Percentiles rank a stretch among this genome's conserved stretches.
phyloP scores from a whole-genome alignment of 2,113 vertebrate genomes.

The Proterorhinus semilunaris region DNA sequence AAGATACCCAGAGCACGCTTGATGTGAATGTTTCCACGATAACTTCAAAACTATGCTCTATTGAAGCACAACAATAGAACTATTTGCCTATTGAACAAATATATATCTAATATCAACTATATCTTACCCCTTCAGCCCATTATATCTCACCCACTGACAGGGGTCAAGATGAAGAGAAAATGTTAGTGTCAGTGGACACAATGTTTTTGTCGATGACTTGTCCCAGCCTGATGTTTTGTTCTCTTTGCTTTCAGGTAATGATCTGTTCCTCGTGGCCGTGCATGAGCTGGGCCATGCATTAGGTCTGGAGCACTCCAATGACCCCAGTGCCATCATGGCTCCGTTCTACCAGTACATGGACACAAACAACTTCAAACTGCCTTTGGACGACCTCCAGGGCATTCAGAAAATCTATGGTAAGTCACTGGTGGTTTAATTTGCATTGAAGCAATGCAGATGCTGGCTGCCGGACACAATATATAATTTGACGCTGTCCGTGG shows the following conservation, averaged over 20 bases:
- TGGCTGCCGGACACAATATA: background rate
- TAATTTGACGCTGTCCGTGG: background rate
- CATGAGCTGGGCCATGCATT: conserved; percentile 93
- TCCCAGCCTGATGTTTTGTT: background rate
- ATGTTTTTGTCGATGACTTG: background rate
- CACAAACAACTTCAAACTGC: conserved; percentile 96
- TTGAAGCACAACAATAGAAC: too few relatives aligned
- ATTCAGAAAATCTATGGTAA: conserved; percentile 98
- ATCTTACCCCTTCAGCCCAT: background rate
- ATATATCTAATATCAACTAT: too few relatives aligned
- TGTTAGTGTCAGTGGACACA: background rate
- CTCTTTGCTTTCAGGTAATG: conserved; percentile 80
- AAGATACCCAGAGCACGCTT: background rate
- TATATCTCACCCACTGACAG: background rate
- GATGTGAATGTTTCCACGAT: background rate
- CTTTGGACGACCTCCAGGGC: conserved; percentile 95
- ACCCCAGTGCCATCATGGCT: conserved; percentile 97
- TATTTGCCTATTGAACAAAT: too few relatives aligned
- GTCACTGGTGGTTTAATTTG: background rate
- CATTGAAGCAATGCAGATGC: background rate
- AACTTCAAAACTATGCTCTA: background rate
- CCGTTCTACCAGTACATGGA: conserved; percentile 99
- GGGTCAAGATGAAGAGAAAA: background rate
- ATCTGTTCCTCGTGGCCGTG: conserved; percentile 94
- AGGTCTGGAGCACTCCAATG: conserved; percentile 95